A percentile compares a stretch with the other conserved stretches of the same genome.
Evolutionary conservation across 2,113 vertebrate genomes (phyloP).

Genomic region (Gasterosteus nipponicus): DNA sequence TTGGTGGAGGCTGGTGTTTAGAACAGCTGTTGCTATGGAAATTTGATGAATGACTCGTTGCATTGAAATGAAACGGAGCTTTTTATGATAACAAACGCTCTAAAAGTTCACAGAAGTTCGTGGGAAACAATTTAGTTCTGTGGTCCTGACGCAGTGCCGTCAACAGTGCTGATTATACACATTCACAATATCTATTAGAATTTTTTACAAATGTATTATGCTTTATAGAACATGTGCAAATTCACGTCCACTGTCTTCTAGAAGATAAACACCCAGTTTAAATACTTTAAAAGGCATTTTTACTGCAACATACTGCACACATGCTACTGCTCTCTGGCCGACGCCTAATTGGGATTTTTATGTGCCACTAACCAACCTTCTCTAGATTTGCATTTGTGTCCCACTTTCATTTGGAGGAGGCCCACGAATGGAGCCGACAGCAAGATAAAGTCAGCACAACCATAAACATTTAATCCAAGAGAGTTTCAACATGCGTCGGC

Average conservation of each 20-base stretch:
- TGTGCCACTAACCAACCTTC: background rate
- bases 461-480: conserved; percentile 32
- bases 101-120: background rate
- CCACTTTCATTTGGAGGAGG: conserved; percentile 4
- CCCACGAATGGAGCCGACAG: conserved; percentile 23
- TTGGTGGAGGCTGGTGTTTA: background rate
- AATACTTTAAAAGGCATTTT: background rate
- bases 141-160: too few relatives aligned
- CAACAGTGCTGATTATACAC: background rate
- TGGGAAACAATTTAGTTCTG: background rate
- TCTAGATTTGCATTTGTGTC: background rate
- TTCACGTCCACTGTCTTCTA: conserved; percentile 9
- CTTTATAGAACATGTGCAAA: conserved; percentile 20
- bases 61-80: background rate
- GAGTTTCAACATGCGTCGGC: conserved; percentile 25
- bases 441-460: background rate
- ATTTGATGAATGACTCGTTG: background rate
- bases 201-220: background rate
- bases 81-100: background rate
- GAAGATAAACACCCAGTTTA: conserved; percentile 26
- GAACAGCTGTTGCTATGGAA: conserved; percentile 5
- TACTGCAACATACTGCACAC: background rate
- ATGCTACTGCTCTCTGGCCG: background rate
- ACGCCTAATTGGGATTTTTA: background rate
- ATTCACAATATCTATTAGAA: background rate